Evolutionary conservation across 2,888 invertebrate species (phyloP).

Genomic region (Parnassius apollo): DNA sequence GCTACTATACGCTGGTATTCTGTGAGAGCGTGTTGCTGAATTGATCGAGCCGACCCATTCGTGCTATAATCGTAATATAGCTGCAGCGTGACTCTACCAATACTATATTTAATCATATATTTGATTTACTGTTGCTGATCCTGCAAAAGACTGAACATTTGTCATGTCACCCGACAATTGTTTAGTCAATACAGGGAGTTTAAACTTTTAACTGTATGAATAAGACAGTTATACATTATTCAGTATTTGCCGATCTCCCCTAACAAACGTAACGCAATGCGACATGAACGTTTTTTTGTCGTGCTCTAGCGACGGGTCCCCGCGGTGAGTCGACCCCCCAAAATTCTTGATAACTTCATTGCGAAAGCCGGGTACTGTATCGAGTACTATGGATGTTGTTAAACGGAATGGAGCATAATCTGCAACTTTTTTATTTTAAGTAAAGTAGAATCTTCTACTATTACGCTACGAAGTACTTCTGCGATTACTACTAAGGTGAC

Average conservation of each 20-base stretch:
- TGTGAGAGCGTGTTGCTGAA: too few species aligned
- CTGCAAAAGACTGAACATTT: conserved; percentile 46
- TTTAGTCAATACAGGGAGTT: conserved; percentile 71
- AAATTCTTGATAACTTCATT: conserved; percentile 77
- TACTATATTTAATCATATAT: conserved; percentile 10
- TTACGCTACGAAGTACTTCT: too few species aligned
- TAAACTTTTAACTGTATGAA: conserved; percentile 71
- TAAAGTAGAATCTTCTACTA: too few species aligned
- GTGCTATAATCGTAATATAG: too few species aligned
- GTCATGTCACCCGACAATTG: conserved; percentile 51
- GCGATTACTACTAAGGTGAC: too few species aligned
- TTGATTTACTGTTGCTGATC: conserved; percentile 1
- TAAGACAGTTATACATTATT: conserved; percentile 68
- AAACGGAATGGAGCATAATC: conserved; percentile 47
- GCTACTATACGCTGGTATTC: too few species aligned
- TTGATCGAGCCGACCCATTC: too few species aligned
- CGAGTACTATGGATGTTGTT: conserved; percentile 42
- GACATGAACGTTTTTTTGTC: conserved; percentile 67
- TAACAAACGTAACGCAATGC: conserved; percentile 52
- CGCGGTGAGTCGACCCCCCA: conserved; percentile 47
- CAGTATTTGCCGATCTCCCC: conserved; percentile 63
- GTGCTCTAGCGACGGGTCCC: conserved; percentile 39
- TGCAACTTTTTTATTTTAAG: conserved; percentile 24
- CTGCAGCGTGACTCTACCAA: too few species aligned
- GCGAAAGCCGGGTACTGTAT: conserved; percentile 43